Evolutionary conservation across 2,888 invertebrate genomes (phyloP), one percentile per base, ranked within the genome.

Genomic region (Flexamia atlantica): DNA sequence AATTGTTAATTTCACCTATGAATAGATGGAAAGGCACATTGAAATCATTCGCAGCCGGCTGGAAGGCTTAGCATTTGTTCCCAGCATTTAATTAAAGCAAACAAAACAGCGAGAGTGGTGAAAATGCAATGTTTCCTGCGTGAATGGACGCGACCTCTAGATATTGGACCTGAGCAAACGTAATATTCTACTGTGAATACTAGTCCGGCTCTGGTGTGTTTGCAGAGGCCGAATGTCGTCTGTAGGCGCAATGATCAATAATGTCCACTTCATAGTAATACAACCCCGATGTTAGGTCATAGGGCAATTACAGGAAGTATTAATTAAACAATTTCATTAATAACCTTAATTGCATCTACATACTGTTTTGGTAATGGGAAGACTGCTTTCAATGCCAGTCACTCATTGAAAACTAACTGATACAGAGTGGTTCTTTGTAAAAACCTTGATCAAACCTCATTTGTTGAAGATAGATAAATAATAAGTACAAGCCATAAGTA

Each of bases 101-200:
- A 64, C 64, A 64, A 30, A 64, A 64, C 64, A 64, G 28, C 64
- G 64, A 28, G 28, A 64, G 64, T 64, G 64, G 20, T 30, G 14
- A n/a, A 17, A 40, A 70, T 28, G 40, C 40, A 70, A 70, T 70
- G 70, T 70, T 68, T 28, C 68, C 20, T 40, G 70, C n/a, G 32
- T 70, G 70, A 70, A 70, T 70, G 36, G 40, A 17, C 17, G 30
- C 70, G 20, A 70, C 36, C 40, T 70, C 70, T 20, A 7, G 70
- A 36, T 70, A 70, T 70, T 70, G 70, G 70, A 3, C 70, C 70
- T 70, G 70, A 36, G 70, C 40, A 70, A 70, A 70, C 70, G 40
- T 70, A 70, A 70, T 70, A 70, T 70, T 40, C 70, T 2, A 17
- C 53, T 53, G 25, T 64, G 64, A 64, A 64, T 64, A 64, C 28